Evolutionary conservation across 2,888 invertebrate genomes (phyloP).

Genomic region (Rotaria macrura): DNA sequence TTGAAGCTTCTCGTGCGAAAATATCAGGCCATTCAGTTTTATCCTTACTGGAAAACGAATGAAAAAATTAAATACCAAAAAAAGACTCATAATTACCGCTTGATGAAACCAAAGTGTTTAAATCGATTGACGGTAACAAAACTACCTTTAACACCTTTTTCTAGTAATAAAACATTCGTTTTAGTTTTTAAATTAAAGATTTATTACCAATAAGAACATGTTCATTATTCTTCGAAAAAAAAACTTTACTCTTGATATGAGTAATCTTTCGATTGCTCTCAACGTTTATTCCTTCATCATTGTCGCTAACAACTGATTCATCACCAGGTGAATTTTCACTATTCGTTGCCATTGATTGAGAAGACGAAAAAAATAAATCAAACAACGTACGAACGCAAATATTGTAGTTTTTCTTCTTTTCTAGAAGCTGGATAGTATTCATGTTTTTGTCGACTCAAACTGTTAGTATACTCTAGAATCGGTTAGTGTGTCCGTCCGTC

Average conservation of each 20-base stretch:
- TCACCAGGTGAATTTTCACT: neutral
- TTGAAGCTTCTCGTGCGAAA: neutral
- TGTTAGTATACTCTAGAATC: no score
- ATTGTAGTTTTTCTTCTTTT: neutral
- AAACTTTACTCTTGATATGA: neutral
- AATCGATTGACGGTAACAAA: neutral
- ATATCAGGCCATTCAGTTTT: neutral
- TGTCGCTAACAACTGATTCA: neutral
- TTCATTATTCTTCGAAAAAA: neutral
- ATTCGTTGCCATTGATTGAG: neutral
- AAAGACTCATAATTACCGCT: neutral
- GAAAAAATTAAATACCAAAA: neutral
- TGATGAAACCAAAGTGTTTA: neutral
- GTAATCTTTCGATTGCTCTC: neutral
- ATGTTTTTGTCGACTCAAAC: slow-evolving; percentile 97
- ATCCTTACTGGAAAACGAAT: neutral
- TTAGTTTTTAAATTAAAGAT: neutral
- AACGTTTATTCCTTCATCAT: neutral
- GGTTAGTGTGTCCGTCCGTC: no score
- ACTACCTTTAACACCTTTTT: neutral
- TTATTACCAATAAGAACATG: neutral
- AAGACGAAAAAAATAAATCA: neutral
- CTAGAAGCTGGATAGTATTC: slow-evolving; percentile 87
- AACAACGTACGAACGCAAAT: no score
- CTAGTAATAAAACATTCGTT: slow-evolving; percentile 5